Base-by-base conservation (phyloP, 2,797 vertebrate species). In the Pangasius macronema region DNA sequence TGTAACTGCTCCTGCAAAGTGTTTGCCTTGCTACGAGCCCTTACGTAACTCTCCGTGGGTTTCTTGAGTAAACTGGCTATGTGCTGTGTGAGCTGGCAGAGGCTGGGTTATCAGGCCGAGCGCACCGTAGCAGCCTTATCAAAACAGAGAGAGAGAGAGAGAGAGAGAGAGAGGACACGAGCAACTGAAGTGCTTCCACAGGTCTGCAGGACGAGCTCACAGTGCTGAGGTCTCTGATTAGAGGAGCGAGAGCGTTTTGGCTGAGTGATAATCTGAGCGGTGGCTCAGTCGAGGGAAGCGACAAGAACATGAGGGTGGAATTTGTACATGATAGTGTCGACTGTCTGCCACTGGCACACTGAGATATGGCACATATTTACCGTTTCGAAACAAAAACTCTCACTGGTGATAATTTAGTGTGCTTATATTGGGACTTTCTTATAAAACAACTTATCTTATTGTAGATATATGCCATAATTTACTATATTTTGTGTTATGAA, bases 271-370 rank as follows among this genome's bases (percentile, higher is more conserved):
- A 82, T 49, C 57, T 46, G 59, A 63, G 39, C 80, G 0, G 59
- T 82, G 59, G 59, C 14, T 82, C 39, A n/a, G 80, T 65, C 59
- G 27, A 82, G 80, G 59, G 80, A 65, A 82, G 80, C 11, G 42
- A 82, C 39, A 65, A 63, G 59, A 82, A 82, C 24, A 65, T 82
- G 59, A 49, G 80, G 39, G 80, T 63, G 80, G 57, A 82, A 82
- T 61, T 85, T 85, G 83, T 27, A 46, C 33, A 46, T 10, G 83
- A 72, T 61, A 72, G 14, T 85, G 36, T 57, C 36, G 57, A 57
- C 72, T 75, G 72, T 85, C 53, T 46, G 72, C 70, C 53, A 85
- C 68, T 85, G 67, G 68, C 59, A 63, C 55, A 82, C 59, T 18
- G 39, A 82, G 80, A 82, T 82, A 82, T 2, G 33, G 27, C 80